Conservation (phyloP, 2,888 invertebrate genomes). For the Leucozona laternaria region DNA sequence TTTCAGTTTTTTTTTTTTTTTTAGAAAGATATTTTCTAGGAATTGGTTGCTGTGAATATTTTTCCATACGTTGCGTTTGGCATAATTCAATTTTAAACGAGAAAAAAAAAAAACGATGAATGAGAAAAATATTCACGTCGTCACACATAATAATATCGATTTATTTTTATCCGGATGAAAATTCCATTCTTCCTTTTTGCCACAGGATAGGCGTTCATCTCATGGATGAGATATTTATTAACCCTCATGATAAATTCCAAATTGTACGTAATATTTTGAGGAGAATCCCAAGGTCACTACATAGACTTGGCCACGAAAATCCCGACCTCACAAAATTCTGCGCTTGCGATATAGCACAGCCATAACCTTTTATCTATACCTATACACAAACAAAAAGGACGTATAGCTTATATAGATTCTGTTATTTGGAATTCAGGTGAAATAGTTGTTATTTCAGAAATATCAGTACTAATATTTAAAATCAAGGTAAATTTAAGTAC, state of each 20-base stretch:
- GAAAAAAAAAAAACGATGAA: constrained; percentile 10
- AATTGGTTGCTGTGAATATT: constrained; percentile 50
- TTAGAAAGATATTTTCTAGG: constrained; percentile 13
- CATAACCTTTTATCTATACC: not conserved
- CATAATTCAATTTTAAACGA: constrained; percentile 68
- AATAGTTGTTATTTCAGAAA: not conserved
- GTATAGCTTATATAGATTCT: not conserved
- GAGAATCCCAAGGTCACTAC: constrained; percentile 58
- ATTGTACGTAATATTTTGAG: constrained; percentile 46
- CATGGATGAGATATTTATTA: constrained; percentile 70
- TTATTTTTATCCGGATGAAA: constrained; percentile 56
- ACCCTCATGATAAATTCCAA: constrained; percentile 68
- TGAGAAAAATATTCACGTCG: constrained; percentile 47
- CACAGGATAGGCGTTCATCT: constrained; percentile 53
- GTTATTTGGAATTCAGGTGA: not conserved
- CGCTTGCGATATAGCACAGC: constrained; percentile 8
- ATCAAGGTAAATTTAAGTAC: constrained; percentile 23
- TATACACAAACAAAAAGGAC: not conserved
- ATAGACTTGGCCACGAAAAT: constrained; percentile 3
- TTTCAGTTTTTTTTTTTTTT: constrained; percentile 29
- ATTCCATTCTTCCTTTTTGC: constrained; percentile 58
- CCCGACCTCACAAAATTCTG: not conserved
- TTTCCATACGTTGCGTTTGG: constrained; percentile 55
- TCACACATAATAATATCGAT: constrained; percentile 60
- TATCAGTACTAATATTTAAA: not conserved